phyloP scores from a whole-genome alignment of 2,113 vertebrate genomes.

The human (Homo sapiens) region DNA sequence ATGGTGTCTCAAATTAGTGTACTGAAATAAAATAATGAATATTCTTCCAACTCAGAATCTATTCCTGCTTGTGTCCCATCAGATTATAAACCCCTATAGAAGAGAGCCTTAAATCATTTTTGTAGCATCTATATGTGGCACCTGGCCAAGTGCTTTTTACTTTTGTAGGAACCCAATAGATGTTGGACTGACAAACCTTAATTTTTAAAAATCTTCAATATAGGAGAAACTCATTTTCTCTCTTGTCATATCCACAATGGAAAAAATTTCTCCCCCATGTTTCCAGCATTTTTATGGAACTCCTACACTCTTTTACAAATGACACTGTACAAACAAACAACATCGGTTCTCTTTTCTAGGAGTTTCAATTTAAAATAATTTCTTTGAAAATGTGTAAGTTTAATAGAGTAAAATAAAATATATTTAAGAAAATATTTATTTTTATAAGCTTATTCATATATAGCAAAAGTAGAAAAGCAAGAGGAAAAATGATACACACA shows the following conservation, averaged over 20 bases:
- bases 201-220: not conserved
- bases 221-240: not conserved
- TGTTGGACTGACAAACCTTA: not conserved
- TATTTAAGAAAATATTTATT: not conserved
- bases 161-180: not conserved
- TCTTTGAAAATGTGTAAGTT: not conserved
- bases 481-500: not conserved
- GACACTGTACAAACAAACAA: not conserved
- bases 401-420: slow-evolving; percentile 11
- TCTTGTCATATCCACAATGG: not conserved
- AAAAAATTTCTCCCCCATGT: not conserved
- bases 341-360: not conserved
- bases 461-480: not conserved
- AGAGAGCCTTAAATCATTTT: not conserved
- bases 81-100: not conserved
- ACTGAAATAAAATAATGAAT: not conserved
- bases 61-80: not conserved
- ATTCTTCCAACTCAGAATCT: not conserved
- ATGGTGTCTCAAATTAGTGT: not conserved
- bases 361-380: slow-evolving; percentile 29
- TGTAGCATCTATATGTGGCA: not conserved
- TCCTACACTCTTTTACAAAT: not conserved
- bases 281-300: not conserved
- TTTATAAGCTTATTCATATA: not conserved
- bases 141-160: not conserved